phyloP scores from a whole-genome alignment of 2,888 invertebrate species.

The Hypolimnas misippus region DNA sequence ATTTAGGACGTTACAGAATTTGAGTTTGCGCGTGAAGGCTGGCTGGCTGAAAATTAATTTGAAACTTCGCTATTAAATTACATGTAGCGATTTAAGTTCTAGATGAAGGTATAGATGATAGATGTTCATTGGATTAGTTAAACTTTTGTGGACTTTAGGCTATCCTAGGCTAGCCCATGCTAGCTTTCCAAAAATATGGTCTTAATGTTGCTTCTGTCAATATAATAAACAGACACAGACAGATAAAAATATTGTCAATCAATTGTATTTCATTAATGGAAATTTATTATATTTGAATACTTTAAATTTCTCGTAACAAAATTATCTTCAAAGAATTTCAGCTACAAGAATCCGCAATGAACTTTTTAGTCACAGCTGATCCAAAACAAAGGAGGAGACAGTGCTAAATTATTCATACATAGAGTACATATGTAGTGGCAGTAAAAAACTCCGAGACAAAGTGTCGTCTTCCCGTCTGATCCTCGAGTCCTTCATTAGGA shows the following conservation, averaged over 20 bases:
- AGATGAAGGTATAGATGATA: neutral
- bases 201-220: too few relatives aligned
- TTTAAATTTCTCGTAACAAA: neutral
- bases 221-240: too few relatives aligned
- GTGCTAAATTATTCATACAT: conserved; percentile 40
- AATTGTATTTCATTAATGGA: too few relatives aligned
- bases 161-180: too few relatives aligned
- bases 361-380: conserved; percentile 37
- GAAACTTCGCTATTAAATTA: conserved; percentile 1
- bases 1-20: neutral
- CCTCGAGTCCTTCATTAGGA: conserved; percentile 65
- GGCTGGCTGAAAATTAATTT: neutral
- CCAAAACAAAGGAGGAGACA: conserved; percentile 35
- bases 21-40: neutral
- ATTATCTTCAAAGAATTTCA: neutral
- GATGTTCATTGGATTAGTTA: neutral
- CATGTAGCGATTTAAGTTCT: neutral
- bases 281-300: too few relatives aligned
- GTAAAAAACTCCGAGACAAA: conserved; percentile 64
- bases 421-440: conserved; percentile 45
- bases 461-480: conserved; percentile 54
- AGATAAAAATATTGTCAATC: too few relatives aligned
- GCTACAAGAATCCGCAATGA: too few relatives aligned
- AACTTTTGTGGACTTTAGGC: too few relatives aligned
- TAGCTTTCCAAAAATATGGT: too few relatives aligned